Evolutionary conservation across 2,888 invertebrate genomes (phyloP).

Genomic region (Cepaea hortensis): DNA sequence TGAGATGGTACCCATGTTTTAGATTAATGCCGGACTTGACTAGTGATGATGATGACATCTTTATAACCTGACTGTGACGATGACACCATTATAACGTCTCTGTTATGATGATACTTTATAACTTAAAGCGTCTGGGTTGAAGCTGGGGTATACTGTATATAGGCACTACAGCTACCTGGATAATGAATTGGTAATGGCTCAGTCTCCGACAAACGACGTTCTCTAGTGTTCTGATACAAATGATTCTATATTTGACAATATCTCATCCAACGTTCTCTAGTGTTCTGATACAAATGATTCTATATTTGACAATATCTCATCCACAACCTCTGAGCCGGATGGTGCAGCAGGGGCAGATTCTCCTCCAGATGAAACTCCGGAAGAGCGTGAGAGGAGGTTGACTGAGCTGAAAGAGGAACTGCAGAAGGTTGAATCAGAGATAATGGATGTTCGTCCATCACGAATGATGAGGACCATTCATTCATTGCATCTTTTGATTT

Average conservation of each 20-base stretch:
- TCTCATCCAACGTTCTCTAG: conserved; percentile 41
- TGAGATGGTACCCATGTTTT: too few species aligned
- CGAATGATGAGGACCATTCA: too few species aligned
- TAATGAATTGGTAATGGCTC: conserved; percentile 20
- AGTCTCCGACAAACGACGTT: conserved; percentile 31
- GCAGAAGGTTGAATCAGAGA: conserved; percentile 93
- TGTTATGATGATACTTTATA: too few species aligned
- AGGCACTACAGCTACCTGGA: too few species aligned
- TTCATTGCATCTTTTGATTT: too few species aligned
- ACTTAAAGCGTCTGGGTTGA: too few species aligned
- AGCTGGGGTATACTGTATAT: too few species aligned
- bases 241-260: conserved; percentile 28
- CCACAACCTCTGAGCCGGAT: conserved; percentile 35
- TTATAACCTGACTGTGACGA: too few species aligned
- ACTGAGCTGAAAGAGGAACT: conserved; percentile 89
- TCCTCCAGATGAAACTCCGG: conserved; percentile 53
- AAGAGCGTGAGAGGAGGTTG: conserved; percentile 60
- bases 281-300: conserved; percentile 9
- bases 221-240: conserved; percentile 21
- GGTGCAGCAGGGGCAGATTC: conserved; percentile 5
- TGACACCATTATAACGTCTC: too few species aligned
- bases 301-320: conserved; percentile 30
- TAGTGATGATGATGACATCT: too few species aligned
- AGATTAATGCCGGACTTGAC: too few species aligned
- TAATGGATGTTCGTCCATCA: conserved; percentile 73